Evolutionary conservation across 2,113 vertebrate species (phyloP).

Genomic region (Zosterops pallidus): DNA sequence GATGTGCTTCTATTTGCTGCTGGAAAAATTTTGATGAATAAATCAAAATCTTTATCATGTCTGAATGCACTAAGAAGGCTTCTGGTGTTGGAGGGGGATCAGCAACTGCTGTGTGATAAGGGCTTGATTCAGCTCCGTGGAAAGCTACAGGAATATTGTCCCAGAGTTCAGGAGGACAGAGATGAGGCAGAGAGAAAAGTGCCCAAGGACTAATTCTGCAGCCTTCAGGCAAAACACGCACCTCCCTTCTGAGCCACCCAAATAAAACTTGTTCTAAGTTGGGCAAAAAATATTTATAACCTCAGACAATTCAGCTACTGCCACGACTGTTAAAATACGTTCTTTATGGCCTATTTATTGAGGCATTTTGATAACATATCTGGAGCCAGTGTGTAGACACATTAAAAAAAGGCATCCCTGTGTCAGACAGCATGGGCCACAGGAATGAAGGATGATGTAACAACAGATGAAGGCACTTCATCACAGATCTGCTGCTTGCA

Average conservation of each 20-base stretch:
- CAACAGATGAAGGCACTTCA: conserved; percentile 23
- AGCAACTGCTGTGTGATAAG: not conserved
- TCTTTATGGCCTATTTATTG: not conserved
- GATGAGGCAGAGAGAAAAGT: not conserved
- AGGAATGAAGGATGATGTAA: conserved; percentile 37
- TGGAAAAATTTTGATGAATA: conserved; percentile 25
- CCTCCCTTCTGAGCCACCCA: not conserved
- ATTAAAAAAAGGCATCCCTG: not conserved
- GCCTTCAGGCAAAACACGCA: not conserved
- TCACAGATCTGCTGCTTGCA: not conserved
- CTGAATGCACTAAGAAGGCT: not conserved
- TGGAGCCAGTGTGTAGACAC: not conserved
- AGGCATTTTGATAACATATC: not conserved
- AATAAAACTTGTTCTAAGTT: not conserved
- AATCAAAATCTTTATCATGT: not conserved
- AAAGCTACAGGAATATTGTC: not conserved
- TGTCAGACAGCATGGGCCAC: not conserved
- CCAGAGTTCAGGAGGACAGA: not conserved
- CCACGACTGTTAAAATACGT: not conserved
- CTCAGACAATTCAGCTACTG: not conserved
- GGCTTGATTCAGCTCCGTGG: not conserved
- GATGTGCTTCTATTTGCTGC: not conserved
- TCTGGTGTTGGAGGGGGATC: not conserved
- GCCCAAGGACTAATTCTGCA: not conserved
- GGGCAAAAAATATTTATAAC: not conserved